A percentile compares a stretch with the other conserved stretches of the same genome.
Conservation (phyloP, 2,797 vertebrate genomes). For the Tolypeutes matacus region DNA sequence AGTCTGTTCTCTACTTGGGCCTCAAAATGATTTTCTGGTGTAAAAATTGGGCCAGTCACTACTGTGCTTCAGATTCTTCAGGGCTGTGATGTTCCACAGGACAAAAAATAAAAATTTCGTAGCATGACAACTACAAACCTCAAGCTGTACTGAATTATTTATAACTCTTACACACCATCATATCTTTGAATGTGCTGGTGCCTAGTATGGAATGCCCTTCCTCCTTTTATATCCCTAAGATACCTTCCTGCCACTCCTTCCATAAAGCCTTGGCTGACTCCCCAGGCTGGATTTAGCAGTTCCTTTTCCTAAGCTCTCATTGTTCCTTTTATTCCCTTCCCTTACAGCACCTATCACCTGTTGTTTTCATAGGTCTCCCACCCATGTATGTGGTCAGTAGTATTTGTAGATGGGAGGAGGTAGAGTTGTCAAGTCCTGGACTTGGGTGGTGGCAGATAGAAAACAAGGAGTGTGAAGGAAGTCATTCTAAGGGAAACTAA, state of each 20-base stretch:
- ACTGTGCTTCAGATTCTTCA: conserved; percentile 42
- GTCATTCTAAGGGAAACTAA: conserved; percentile 47
- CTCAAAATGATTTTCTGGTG: not conserved
- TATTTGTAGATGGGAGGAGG: not conserved
- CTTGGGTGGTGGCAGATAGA: not conserved
- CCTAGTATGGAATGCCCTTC: not conserved
- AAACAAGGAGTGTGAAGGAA: not conserved
- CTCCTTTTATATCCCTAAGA: not conserved
- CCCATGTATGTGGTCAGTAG: not conserved
- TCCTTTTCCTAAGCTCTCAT: not conserved
- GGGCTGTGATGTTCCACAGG: conserved; percentile 19
- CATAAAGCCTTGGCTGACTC: conserved; percentile 20
- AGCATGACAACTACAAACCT: conserved; percentile 46
- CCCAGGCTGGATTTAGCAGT: not conserved
- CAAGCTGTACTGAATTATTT: conserved; percentile 18
- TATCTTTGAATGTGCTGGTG: not conserved
- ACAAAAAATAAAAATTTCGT: conserved; percentile 61
- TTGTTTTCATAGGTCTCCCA: not conserved
- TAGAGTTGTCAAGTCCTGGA: not conserved
- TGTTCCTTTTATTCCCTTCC: conserved; percentile 39
- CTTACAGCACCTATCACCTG: not conserved
- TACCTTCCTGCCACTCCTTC: not conserved
- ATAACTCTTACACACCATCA: conserved; percentile 4
- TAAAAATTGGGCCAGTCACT: conserved; percentile 18
- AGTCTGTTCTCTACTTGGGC: not conserved